phyloP scores from a whole-genome alignment of 1,140 invertebrate species.

The Adoxophyes honmai region DNA sequence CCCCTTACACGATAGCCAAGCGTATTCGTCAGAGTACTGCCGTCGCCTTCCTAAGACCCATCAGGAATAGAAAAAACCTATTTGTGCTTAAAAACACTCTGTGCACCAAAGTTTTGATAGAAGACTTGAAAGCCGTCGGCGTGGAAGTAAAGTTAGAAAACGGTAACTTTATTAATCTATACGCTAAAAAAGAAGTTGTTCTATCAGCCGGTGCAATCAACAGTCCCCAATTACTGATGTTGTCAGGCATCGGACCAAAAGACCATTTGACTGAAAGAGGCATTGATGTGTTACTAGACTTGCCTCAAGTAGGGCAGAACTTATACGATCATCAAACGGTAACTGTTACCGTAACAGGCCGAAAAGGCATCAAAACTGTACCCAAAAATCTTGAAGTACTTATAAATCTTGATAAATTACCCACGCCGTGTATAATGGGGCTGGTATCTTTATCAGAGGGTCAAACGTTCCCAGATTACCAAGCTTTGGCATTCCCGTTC shows the following conservation, averaged over 20 bases:
- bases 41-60: constrained; percentile 88
- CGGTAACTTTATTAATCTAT: constrained; percentile 78
- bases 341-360: constrained; percentile 78
- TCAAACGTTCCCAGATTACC: background rate
- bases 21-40: constrained; percentile 90
- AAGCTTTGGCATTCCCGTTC: background rate
- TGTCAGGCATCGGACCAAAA: constrained; percentile 87
- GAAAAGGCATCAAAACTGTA: background rate
- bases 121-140: constrained; percentile 76
- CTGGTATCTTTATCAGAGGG: background rate
- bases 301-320: constrained; percentile 82
- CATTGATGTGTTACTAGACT: constrained; percentile 81
- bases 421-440: background rate
- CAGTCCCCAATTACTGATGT: constrained; percentile 86
- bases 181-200: constrained; percentile 83
- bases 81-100: constrained; percentile 82
- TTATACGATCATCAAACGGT: constrained; percentile 86
- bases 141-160: constrained; percentile 83
- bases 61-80: constrained; percentile 85
- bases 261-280: constrained; percentile 81
- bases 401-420: background rate
- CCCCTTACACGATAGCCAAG: constrained; percentile 88
- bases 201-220: constrained; percentile 86
- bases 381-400: background rate
- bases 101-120: constrained; percentile 81